These are phyloP conservation scores for Paracyprichromis sp. DNA, from an alignment of 2,113 vertebrate genomes.

Conservation along the genomic window DNA sequence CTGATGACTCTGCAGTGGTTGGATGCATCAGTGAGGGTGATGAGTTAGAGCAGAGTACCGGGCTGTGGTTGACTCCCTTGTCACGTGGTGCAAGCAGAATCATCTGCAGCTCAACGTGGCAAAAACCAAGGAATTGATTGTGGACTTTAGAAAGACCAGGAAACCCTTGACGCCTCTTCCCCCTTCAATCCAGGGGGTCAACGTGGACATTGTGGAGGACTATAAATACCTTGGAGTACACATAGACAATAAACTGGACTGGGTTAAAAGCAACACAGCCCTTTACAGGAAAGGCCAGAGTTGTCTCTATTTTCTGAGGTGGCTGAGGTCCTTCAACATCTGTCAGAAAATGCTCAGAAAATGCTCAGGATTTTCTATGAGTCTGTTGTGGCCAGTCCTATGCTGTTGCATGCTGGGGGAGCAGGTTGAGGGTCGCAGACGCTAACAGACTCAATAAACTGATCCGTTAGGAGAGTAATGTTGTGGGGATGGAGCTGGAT, in stretches of 20 bases:
- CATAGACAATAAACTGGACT: not conserved
- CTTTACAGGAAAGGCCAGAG: not conserved
- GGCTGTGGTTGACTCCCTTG: not conserved
- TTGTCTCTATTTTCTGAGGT: fast-evolving
- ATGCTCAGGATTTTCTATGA: not conserved
- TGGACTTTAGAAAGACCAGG: not conserved
- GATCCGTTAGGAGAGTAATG: not conserved
- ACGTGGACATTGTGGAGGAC: not conserved
- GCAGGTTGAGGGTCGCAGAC: not conserved
- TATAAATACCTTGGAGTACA: not conserved
- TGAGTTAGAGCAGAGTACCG: fast-evolving
- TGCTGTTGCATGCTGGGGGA: not conserved
- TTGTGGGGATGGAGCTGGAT: not conserved
- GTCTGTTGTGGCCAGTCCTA: not conserved
- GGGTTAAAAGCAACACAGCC: fast-evolving
- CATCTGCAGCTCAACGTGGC: fast-evolving
- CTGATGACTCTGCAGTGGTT: fast-evolving
- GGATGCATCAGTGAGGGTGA: not conserved
- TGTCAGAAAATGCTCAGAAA: not conserved
- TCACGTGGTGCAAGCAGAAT: not conserved
- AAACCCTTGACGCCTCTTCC: not conserved
- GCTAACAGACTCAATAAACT: fast-evolving
- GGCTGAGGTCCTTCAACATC: not conserved
- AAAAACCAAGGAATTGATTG: not conserved
- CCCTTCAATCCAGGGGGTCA: not conserved